A percentile compares a stretch with the other conserved stretches of the same genome.
These are phyloP conservation scores for Listronotus bonariensis DNA, from an alignment of 1,140 invertebrate species.

Conservation along the genomic window DNA sequence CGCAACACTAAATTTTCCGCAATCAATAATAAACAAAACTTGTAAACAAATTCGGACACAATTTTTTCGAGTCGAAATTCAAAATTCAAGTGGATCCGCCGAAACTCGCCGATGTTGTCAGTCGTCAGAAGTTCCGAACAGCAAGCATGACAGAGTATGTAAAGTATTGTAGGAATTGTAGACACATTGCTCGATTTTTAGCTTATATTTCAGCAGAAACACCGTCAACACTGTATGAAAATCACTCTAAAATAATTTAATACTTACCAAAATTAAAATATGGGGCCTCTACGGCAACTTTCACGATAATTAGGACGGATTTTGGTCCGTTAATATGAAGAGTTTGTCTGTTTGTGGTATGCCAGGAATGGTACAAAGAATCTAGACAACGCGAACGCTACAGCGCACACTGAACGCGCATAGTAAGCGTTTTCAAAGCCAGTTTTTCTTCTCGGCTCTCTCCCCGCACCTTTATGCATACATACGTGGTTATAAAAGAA, in stretches of 20 bases:
- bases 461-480: not conserved
- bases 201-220: conserved; percentile 62
- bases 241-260: conserved; percentile 58
- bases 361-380: conserved; percentile 94
- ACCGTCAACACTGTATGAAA: conserved; percentile 62
- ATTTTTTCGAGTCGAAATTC: conserved; percentile 32
- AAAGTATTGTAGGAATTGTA: conserved; percentile 77
- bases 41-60: conserved; percentile 18
- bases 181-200: conserved; percentile 74
- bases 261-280: conserved; percentile 71
- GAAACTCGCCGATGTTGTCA: conserved; percentile 46
- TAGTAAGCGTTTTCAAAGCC: conserved; percentile 63
- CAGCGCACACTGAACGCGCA: conserved; percentile 82
- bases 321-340: conserved; percentile 76
- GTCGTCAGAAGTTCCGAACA: conserved; percentile 51
- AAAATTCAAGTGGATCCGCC: conserved; percentile 43
- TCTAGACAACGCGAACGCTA: conserved; percentile 86
- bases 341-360: conserved; percentile 87
- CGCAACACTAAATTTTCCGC: conserved; percentile 3
- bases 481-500: not conserved
- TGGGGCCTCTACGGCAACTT: conserved; percentile 62
- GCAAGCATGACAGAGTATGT: conserved; percentile 77
- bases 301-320: conserved; percentile 65
- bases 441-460: conserved; percentile 44
- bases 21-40: not conserved